Evolutionary conservation across 1,140 invertebrate species (phyloP).

Genomic region (Trichogramma pretiosum): DNA sequence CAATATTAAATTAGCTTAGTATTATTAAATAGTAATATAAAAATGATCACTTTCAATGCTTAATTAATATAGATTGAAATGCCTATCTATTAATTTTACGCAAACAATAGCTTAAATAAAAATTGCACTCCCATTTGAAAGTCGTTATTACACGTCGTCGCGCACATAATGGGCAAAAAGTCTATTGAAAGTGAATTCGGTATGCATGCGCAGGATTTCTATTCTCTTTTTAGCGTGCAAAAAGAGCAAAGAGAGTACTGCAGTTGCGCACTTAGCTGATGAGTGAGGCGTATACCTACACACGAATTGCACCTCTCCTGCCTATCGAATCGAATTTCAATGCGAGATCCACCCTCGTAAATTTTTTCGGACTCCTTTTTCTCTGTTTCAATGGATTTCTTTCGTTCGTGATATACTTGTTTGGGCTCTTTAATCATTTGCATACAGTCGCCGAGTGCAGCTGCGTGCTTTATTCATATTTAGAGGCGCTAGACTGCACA

Average conservation of each 20-base stretch:
- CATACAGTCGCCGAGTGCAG: too few relatives aligned
- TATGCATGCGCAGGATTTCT: too few relatives aligned
- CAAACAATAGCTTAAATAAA: too few relatives aligned
- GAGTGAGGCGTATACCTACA: slow-evolving; percentile 30
- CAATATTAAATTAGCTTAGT: too few relatives aligned
- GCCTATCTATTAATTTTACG: too few relatives aligned
- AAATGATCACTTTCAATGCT: too few relatives aligned
- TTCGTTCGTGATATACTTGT: not conserved
- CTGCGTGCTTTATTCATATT: too few relatives aligned
- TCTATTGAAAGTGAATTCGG: slow-evolving; percentile 22
- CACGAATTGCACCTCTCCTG: slow-evolving; percentile 20
- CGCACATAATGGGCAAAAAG: slow-evolving; percentile 20
- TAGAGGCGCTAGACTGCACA: too few relatives aligned
- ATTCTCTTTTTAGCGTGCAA: slow-evolving; percentile 25
- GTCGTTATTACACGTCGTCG: slow-evolving; percentile 11
- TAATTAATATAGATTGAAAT: too few relatives aligned
- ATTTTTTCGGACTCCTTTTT: slow-evolving; percentile 25
- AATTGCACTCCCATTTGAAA: slow-evolving; percentile 1
- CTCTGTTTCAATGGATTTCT: not conserved
- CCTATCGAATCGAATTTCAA: slow-evolving; percentile 25
- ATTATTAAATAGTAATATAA: too few relatives aligned
- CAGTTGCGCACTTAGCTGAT: slow-evolving; percentile 32
- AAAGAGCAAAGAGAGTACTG: not conserved
- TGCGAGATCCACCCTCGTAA: slow-evolving; percentile 22
- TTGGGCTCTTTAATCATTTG: too few relatives aligned